phyloP scores from a whole-genome alignment of 2,888 invertebrate species.

The Drosophila rubida region DNA sequence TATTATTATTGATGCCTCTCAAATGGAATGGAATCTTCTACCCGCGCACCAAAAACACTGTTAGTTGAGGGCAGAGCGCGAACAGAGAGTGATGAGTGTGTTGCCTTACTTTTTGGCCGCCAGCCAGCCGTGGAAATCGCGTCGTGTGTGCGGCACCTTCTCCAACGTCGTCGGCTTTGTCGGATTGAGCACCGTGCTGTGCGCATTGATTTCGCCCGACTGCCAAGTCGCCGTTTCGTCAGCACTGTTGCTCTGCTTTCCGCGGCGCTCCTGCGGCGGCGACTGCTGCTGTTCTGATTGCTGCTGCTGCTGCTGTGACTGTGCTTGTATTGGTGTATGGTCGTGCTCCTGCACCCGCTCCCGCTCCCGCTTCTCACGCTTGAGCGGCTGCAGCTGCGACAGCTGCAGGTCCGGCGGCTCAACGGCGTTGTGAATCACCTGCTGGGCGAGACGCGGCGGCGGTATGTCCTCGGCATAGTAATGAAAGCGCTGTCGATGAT shows the following conservation, averaged over 20 bases:
- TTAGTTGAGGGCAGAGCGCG: too few species aligned
- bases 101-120: slow-evolving; percentile 44
- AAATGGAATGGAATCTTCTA: too few species aligned
- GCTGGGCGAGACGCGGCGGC: background rate
- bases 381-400: too few species aligned
- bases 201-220: slow-evolving; percentile 24
- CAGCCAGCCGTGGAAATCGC: slow-evolving; percentile 35
- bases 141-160: background rate
- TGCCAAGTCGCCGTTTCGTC: slow-evolving; percentile 13
- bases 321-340: too few species aligned
- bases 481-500: slow-evolving; percentile 40
- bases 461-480: slow-evolving; percentile 12
- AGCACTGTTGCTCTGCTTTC: slow-evolving; percentile 1
- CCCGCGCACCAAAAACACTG: too few species aligned
- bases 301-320: background rate
- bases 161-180: background rate
- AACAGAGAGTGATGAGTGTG: too few species aligned
- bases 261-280: too few species aligned
- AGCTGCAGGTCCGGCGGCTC: too few species aligned
- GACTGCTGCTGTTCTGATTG: background rate
- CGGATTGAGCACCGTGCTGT: slow-evolving; percentile 17
- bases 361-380: too few species aligned
- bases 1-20: too few species aligned
- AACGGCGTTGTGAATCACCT: too few species aligned
- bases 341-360: too few species aligned